Base-by-base conservation (phyloP, 2,888 invertebrate genomes). In the Hemicrepidius hirtus region DNA sequence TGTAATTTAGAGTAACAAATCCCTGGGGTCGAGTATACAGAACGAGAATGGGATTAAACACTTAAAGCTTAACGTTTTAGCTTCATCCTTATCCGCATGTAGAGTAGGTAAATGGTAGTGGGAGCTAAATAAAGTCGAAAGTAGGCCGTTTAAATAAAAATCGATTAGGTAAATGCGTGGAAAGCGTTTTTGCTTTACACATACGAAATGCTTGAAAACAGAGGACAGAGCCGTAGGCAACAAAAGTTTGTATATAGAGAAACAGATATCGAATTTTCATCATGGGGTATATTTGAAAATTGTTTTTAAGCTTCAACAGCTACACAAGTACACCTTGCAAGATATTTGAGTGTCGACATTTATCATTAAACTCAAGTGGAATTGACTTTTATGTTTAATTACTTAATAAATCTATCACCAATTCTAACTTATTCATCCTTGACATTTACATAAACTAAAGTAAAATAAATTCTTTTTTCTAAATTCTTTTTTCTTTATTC, bases 11-110 rank as follows among this genome's bases (percentile, higher is more conserved):
- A 7, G 32, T 32, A 32, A 32, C 32, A 32, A 32, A 44, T 44
- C 44, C 13, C 44, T 7, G 16, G 7, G 44, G 18, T 44, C 16
- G 44, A 16, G 18, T 41, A 32, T 9, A 32, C 32, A 32, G 7
- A 32, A 9, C 16, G 44, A 44, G 18, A 44, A 44, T 44, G 44
- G 44, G 44, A 44, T 44, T 44, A 44, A 44, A 44, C 44, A 18
- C 44, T 44, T 44, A 44, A 16, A 16, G 44, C 18, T 16, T 18
- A 18, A 44, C 16, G 21, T 49, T 49, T 49, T 21, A 49, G 21
- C 49, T 49, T 49, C 21, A 49, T 10, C 20, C 49, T 49, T 20
- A 49, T 21, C 18, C 10, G 49, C 20, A 20, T 21, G 7, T 49
- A 21, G 20, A 21, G 4, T 13, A 28, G 28, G 13, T n/a, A 28